phyloP scores from a whole-genome alignment of 2,797 vertebrate genomes.

The Valencia hispanica region DNA sequence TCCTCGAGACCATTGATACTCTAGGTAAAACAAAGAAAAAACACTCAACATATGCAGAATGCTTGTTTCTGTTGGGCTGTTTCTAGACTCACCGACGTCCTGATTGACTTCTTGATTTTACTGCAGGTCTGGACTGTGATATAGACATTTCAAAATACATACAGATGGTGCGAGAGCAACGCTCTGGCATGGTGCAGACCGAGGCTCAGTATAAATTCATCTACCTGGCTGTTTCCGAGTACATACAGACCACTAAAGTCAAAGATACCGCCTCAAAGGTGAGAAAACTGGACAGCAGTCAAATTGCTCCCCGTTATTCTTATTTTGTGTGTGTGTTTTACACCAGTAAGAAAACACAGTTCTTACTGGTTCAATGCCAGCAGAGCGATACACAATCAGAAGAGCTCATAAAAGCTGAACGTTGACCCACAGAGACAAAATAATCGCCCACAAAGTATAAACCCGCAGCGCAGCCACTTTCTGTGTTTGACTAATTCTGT shows the following conservation, averaged over 20 bases:
- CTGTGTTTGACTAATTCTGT: constrained; percentile 21
- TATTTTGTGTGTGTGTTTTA: background rate
- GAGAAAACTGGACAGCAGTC: constrained; percentile 19
- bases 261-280: constrained; percentile 87
- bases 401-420: constrained; percentile 42
- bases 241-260: constrained; percentile 90
- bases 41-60: background rate
- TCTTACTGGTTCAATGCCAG: constrained; percentile 1
- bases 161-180: constrained; percentile 95
- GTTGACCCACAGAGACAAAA: constrained; percentile 52
- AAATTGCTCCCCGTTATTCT: background rate
- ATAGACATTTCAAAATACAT: constrained; percentile 96
- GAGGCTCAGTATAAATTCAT: constrained; percentile 99
- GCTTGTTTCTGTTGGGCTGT: background rate
- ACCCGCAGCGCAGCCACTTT: constrained; percentile 5
- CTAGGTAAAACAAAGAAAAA: constrained; percentile 80
- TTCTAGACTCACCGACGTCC: background rate
- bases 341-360: no score
- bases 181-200: constrained; percentile 98
- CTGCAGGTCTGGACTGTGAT: constrained; percentile 91
- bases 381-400: constrained; percentile 48
- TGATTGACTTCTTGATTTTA: background rate
- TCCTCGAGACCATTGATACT: constrained; percentile 87
- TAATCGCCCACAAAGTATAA: constrained; percentile 7
- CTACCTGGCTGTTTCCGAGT: constrained; percentile 92